phyloP scores from a whole-genome alignment of 2,888 invertebrate genomes.

The Aphidoletes aphidimyza region DNA sequence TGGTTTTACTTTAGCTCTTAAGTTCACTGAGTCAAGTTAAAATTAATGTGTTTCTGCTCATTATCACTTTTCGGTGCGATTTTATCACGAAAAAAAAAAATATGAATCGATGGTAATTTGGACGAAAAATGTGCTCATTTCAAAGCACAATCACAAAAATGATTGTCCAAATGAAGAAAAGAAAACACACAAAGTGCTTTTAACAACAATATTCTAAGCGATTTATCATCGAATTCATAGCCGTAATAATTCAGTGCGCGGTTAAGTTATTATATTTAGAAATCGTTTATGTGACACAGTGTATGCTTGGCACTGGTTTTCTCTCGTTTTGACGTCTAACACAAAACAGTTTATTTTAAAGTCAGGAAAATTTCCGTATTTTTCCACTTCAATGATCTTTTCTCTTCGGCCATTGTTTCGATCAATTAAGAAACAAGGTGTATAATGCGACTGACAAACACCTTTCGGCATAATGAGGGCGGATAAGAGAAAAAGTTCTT shows the following conservation, averaged over 20 bases:
- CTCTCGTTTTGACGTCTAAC: neutral
- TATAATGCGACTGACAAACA: no score
- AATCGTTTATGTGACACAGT: no score
- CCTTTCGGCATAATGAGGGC: neutral
- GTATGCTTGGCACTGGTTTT: no score
- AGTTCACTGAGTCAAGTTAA: neutral
- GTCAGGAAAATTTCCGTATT: neutral
- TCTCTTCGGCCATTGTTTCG: neutral
- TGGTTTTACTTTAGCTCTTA: no score
- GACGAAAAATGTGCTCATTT: no score
- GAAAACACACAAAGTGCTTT: no score
- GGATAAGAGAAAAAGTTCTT: neutral
- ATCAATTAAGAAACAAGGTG: neutral
- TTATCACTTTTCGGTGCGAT: neutral
- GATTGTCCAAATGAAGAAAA: no score
- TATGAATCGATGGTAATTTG: neutral
- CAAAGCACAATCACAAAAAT: no score
- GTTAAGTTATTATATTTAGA: no score
- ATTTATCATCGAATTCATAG: no score
- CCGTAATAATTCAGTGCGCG: no score
- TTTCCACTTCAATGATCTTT: neutral
- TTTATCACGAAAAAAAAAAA: neutral
- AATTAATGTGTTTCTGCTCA: neutral
- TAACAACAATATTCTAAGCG: no score
- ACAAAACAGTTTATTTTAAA: neutral